Evolutionary conservation across 1,140 invertebrate species (phyloP).

Genomic region (Wiebesia pumilae): DNA sequence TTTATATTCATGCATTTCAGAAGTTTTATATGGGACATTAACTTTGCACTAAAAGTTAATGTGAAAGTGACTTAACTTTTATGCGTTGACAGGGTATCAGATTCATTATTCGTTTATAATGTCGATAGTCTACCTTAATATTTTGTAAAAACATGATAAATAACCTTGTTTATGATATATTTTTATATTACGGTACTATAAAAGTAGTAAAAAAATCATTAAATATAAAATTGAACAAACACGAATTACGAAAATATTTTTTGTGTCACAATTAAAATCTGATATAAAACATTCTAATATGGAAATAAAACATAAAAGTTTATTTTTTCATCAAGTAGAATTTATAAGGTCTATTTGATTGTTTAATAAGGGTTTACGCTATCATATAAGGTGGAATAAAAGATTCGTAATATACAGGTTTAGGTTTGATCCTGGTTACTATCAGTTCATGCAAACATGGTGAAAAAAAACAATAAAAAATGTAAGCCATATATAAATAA

Average conservation of each 20-base stretch:
- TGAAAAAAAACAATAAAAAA: too few species aligned
- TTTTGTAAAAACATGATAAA: constrained; percentile 1
- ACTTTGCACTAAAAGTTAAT: neutral
- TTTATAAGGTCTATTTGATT: too few species aligned
- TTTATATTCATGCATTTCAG: constrained; percentile 1
- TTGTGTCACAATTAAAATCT: neutral
- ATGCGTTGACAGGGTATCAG: neutral
- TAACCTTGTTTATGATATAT: neutral
- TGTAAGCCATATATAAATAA: too few species aligned
- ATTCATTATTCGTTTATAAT: neutral
- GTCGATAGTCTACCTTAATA: neutral
- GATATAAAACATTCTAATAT: too few species aligned
- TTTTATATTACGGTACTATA: neutral
- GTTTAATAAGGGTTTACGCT: too few species aligned
- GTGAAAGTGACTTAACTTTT: constrained; percentile 18
- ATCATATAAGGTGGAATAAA: too few species aligned
- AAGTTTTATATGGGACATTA: constrained; percentile 6
- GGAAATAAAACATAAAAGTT: too few species aligned
- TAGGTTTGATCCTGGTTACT: too few species aligned
- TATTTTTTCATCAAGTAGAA: too few species aligned
- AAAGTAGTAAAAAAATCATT: neutral
- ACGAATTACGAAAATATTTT: neutral
- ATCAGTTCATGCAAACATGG: too few species aligned
- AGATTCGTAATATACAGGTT: too few species aligned
- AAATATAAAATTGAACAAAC: neutral